phyloP scores from a whole-genome alignment of 64 coral and sea anemone species.

The Pocillopora verrucosa region DNA sequence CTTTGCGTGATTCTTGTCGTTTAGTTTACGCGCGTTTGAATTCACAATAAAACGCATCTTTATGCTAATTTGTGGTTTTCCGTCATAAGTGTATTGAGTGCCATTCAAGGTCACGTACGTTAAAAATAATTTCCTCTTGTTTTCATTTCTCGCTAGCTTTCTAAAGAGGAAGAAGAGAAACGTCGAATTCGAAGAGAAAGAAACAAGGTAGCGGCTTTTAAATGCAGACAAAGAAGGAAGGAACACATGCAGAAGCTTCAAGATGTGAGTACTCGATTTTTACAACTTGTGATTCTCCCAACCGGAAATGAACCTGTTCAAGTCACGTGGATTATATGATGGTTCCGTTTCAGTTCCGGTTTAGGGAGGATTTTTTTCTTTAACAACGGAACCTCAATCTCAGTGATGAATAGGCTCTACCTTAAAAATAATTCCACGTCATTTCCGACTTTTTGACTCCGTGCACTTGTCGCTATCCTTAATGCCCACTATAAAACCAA shows the following conservation, averaged over 20 bases:
- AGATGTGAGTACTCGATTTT: slow-evolving; percentile 52
- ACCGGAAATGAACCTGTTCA: neutral
- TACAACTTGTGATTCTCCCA: neutral
- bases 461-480: neutral
- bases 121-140: neutral
- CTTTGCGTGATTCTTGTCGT: neutral
- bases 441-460: neutral
- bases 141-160: slow-evolving; percentile 54
- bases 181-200: slow-evolving; percentile 85
- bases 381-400: neutral
- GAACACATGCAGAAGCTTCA: slow-evolving; percentile 87
- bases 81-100: neutral
- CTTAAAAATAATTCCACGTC: neutral
- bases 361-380: neutral
- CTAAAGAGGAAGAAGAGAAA: slow-evolving; percentile 87
- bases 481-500: neutral
- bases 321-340: neutral
- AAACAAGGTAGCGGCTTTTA: slow-evolving; percentile 95
- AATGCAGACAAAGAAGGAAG: slow-evolving; percentile 91
- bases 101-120: slow-evolving; percentile 7
- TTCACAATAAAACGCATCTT: neutral
- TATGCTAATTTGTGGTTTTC: slow-evolving; percentile 21
- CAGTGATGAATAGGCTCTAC: neutral
- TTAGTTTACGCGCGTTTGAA: neutral
- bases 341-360: neutral